Conservation (phyloP, 2,888 invertebrate genomes). For the Campaea margaritaria region DNA sequence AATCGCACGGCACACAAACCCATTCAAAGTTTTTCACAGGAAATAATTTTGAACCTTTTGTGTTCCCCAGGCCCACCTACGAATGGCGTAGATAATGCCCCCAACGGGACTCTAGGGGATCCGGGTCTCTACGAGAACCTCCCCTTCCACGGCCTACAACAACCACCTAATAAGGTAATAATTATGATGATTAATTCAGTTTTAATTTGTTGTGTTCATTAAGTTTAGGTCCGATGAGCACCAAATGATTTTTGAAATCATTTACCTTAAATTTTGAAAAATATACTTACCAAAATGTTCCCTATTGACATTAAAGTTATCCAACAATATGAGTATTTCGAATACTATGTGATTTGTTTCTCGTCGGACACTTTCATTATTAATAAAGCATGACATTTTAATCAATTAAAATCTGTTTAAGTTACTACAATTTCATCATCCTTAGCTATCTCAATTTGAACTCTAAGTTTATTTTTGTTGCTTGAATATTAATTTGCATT, state of each 20-base stretch:
- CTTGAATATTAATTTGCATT: conserved; percentile 68
- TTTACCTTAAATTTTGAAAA: too few species aligned
- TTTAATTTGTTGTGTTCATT: not conserved
- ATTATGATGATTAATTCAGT: conserved; percentile 3
- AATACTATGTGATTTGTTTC: not conserved
- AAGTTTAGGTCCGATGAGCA: not conserved
- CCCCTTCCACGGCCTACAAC: conserved; percentile 97
- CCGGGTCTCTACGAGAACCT: conserved; percentile 97
- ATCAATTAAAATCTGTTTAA: conserved; percentile 33
- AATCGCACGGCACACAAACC: not conserved
- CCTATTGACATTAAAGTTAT: too few species aligned
- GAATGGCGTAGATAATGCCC: conserved; percentile 84
- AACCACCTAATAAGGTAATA: conserved; percentile 96
- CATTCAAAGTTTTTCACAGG: not conserved
- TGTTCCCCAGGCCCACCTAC: conserved; percentile 77
- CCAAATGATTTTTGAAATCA: not conserved
- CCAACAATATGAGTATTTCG: too few species aligned
- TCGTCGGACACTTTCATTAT: not conserved
- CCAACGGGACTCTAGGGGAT: conserved; percentile 88
- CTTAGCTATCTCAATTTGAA: too few species aligned
- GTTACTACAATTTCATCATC: too few species aligned
- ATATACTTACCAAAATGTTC: too few species aligned
- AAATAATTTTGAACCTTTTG: not conserved
- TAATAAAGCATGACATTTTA: not conserved
- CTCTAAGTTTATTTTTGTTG: conserved; percentile 38